A percentile compares a stretch with the other conserved stretches of the same genome.
These are phyloP conservation scores for Virgularia gustaviana DNA, from an alignment of 92 coral and sea anemone species.

Conservation along the genomic window DNA sequence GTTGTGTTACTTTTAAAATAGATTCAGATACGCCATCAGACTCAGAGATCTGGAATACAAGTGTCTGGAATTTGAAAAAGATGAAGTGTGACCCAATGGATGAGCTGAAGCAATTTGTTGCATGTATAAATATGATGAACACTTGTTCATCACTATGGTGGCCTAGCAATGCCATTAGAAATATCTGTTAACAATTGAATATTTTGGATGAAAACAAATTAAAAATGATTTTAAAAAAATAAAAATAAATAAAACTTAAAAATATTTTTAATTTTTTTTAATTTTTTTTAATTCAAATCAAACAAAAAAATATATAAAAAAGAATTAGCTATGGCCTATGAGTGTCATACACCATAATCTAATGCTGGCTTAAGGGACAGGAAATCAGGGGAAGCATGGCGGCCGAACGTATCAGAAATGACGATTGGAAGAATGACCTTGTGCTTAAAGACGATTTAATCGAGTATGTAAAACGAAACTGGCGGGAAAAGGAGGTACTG, in stretches of 20 bases:
- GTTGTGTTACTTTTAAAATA: too few species aligned
- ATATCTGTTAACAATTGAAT: not conserved
- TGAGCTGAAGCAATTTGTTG: too few species aligned
- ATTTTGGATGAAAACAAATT: not conserved
- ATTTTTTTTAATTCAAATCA: not conserved
- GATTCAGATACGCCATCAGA: too few species aligned
- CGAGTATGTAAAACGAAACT: slow-evolving; percentile 22
- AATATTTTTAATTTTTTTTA: not conserved
- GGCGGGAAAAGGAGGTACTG: slow-evolving; percentile 38
- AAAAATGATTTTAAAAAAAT: not conserved
- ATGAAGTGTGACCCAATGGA: too few species aligned
- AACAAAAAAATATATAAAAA: too few species aligned
- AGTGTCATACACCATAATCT: slow-evolving; percentile 7
- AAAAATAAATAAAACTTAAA: not conserved
- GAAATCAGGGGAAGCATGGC: not conserved
- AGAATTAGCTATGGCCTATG: not conserved
- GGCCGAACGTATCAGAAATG: slow-evolving; percentile 40
- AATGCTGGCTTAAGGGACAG: not conserved
- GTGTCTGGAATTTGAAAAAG: too few species aligned
- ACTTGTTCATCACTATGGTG: too few species aligned
- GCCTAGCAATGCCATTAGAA: slow-evolving; percentile 14
- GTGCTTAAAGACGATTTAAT: slow-evolving; percentile 49
- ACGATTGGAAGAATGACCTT: slow-evolving; percentile 56
- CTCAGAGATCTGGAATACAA: too few species aligned
- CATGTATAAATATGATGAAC: too few species aligned